Conservation (phyloP, 1,140 invertebrate genomes). For the Mizuhopecten yessoensis region DNA sequence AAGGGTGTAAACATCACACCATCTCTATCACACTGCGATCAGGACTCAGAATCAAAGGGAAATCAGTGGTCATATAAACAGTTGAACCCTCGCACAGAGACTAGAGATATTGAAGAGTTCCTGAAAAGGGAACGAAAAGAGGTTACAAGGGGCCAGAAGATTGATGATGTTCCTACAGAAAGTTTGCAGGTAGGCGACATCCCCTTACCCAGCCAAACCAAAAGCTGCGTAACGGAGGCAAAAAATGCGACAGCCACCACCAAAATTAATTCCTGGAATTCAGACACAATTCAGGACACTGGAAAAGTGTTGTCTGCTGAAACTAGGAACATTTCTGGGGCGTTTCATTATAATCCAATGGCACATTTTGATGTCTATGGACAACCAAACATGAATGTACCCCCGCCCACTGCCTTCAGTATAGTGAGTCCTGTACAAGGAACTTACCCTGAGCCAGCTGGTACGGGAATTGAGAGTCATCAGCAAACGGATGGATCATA, state of each 20-base stretch:
- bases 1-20: not conserved
- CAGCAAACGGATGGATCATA: not conserved
- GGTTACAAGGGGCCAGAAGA: not conserved
- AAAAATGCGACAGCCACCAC: not conserved
- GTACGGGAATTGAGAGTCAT: not conserved
- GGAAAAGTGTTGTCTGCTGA: not conserved
- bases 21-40: not conserved
- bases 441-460: not conserved
- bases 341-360: not conserved
- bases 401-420: not conserved
- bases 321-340: not conserved
- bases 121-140: not conserved
- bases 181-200: not conserved
- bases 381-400: not conserved
- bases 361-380: not conserved
- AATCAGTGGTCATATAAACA: too few relatives aligned
- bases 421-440: not conserved
- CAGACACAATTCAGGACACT: not conserved
- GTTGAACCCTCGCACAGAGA: not conserved
- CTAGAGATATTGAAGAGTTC: not conserved
- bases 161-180: not conserved
- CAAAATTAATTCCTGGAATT: not conserved
- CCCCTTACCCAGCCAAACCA: not conserved
- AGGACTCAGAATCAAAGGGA: not conserved
- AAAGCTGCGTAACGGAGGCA: not conserved